Percentiles rank a stretch among this genome's conserved stretches.
Conservation (phyloP, 2,797 vertebrate genomes). For the Neosalanx taihuensis region DNA sequence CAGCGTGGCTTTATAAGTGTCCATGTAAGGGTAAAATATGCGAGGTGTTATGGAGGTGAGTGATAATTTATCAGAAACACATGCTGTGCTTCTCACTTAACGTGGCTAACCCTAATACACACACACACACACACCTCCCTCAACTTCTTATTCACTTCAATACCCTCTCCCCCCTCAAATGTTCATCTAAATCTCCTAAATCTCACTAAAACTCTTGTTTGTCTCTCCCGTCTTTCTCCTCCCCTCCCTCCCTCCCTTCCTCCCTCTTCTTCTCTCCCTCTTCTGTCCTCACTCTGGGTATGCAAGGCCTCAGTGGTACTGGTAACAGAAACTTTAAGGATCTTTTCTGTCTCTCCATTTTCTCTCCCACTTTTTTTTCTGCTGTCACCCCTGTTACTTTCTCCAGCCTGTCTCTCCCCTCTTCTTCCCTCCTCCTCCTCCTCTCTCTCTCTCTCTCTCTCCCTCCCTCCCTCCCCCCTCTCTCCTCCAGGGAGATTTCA, state of each 20-base stretch:
- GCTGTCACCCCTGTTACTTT: neutral
- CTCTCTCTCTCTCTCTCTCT: no score
- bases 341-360: constrained; percentile 4
- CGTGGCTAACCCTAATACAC: no score
- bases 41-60: constrained; percentile 51
- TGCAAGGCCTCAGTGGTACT: constrained; percentile 52
- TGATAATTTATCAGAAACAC: constrained; percentile 58
- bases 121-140: no score
- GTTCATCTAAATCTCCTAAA: no score
- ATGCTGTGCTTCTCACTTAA: constrained; percentile 30
- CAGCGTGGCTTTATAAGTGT: neutral
- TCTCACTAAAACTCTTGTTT: no score
- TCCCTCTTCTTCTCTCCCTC: constrained; percentile 28
- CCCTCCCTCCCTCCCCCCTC: neutral
- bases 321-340: no score
- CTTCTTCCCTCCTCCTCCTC: constrained; percentile 9
- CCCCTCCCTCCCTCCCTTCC: constrained; percentile 5
- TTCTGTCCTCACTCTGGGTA: constrained; percentile 31
- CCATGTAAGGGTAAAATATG: constrained; percentile 58
- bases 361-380: neutral
- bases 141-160: no score
- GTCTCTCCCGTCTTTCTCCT: neutral
- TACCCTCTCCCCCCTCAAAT: neutral
- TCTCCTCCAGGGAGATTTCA: neutral
- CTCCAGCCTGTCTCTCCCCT: neutral